Evolutionary conservation across 2,797 vertebrate genomes (phyloP), one percentile per base, ranked within the genome.

Genomic region (Onychomys torridus): DNA sequence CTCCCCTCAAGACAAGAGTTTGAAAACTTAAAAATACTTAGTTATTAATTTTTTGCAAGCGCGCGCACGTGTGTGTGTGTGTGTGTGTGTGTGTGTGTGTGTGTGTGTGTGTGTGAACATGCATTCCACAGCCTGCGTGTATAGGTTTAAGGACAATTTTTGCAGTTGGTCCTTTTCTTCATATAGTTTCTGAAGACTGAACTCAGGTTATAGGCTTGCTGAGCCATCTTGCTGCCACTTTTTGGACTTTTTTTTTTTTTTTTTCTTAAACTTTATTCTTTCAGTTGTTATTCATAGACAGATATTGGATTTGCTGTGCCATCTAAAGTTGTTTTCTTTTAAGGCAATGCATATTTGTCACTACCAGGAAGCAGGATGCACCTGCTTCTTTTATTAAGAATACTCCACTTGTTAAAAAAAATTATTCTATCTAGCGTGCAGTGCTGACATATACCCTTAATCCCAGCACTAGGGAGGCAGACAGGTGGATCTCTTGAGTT

Each of bases 251-350:
- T n/a, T n/a, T n/a, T 88, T 73, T 17, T 86, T 91, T 77, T 16
- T 96, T 86, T 8, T 84, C 14, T 92, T 81, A 83, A 12, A 23
- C 55, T 89, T 91, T 93, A 75, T 95, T 90, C 23, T 95, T 93
- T 95, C 52, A 57, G 8, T 59, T 86, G 3, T 89, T 92, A 25
- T 40, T 95, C 82, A 75, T 75, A 32, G 27, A 13, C n/a, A 81
- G 63, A 83, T 57, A 29, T 46, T 93, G 43, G 14, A 59, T 84
- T 97, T 92, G 32, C 46, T 29, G 43, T 94, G 27, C 79, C 87
- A 71, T 95, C 55, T 89, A 2, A 8, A 16, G 49, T 52, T 52
- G 27, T 59, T 75, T 75, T 89, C 87, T 59, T 77, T 52, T 73
- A 34, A 4, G 49, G 10, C 19, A 86, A 75, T n/a, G 7, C 14